Conservation (phyloP, 2,888 invertebrate species). For the Acronicta aceris region DNA sequence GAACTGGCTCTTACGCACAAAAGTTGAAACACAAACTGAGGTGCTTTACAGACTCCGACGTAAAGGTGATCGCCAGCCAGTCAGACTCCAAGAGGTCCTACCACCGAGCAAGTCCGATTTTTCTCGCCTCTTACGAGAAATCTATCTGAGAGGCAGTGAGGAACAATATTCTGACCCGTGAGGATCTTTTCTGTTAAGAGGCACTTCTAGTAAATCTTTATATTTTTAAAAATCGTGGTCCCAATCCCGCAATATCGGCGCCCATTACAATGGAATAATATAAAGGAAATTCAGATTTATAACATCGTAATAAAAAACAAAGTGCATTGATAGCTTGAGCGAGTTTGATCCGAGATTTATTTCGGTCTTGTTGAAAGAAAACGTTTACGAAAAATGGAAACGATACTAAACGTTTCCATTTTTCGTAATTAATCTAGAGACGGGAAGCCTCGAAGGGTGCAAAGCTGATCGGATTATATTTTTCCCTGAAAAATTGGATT, state of each 20-base stretch:
- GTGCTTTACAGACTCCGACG: no score
- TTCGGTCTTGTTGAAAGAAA: slow-evolving; percentile 10
- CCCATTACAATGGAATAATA: slow-evolving; percentile 27
- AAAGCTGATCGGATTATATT: slow-evolving; percentile 1
- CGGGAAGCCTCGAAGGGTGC: slow-evolving; percentile 3
- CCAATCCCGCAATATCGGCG: slow-evolving; percentile 20
- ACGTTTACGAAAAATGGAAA: no score
- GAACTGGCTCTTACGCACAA: no score
- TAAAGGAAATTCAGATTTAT: slow-evolving; percentile 44
- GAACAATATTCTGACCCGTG: no score
- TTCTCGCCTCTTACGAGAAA: no score
- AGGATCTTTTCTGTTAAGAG: slow-evolving; percentile 1
- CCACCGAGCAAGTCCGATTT: no score
- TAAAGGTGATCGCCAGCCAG: no score
- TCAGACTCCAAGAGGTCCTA: no score
- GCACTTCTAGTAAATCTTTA: slow-evolving; percentile 20
- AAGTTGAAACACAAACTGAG: no score
- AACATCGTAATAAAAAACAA: slow-evolving; percentile 29
- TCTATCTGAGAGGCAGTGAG: no score
- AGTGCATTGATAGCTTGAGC: slow-evolving; percentile 24
- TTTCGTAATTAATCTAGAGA: slow-evolving; percentile 32
- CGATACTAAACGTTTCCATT: slow-evolving; percentile 38
- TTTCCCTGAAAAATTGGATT: slow-evolving; percentile 11
- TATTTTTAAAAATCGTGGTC: slow-evolving; percentile 7
- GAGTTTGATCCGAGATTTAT: slow-evolving; percentile 32